Evolutionary conservation across 2,113 vertebrate genomes (phyloP).

Genomic region (Rissa tridactyla): DNA sequence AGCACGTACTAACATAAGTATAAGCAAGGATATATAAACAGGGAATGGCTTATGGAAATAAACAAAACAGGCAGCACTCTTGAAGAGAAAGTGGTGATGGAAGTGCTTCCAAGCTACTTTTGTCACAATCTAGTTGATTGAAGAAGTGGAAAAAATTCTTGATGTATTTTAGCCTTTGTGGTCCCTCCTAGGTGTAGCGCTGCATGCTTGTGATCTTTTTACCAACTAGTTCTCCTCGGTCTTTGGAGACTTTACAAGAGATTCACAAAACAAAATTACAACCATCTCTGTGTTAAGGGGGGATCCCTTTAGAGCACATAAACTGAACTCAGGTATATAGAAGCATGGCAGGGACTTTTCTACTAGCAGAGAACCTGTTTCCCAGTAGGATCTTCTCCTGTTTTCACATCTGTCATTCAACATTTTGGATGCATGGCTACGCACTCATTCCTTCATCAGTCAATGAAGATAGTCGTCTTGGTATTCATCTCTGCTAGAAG

Average conservation of each 20-base stretch:
- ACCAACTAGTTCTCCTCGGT: background rate
- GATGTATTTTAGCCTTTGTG: background rate
- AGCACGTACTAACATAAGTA: background rate
- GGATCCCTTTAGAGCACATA: background rate
- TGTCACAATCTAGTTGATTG: background rate
- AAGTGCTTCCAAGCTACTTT: background rate
- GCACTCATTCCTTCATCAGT: background rate
- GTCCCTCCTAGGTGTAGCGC: background rate
- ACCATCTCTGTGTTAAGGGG: background rate
- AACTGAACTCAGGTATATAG: background rate
- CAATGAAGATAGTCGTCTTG: background rate
- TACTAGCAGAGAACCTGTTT: background rate
- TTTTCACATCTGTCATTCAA: background rate
- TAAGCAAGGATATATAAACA: background rate
- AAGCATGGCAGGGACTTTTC: background rate
- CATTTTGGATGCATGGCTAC: background rate
- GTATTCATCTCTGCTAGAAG: background rate
- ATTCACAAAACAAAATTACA: background rate
- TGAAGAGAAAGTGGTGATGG: background rate
- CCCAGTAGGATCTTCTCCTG: background rate
- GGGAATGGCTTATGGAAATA: background rate
- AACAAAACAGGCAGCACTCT: background rate
- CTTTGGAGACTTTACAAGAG: background rate
- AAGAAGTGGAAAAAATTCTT: background rate
- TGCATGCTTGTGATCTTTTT: background rate